These are phyloP conservation scores for Halesus radiatus DNA, from an alignment of 1,140 invertebrate species.

Conservation along the genomic window DNA sequence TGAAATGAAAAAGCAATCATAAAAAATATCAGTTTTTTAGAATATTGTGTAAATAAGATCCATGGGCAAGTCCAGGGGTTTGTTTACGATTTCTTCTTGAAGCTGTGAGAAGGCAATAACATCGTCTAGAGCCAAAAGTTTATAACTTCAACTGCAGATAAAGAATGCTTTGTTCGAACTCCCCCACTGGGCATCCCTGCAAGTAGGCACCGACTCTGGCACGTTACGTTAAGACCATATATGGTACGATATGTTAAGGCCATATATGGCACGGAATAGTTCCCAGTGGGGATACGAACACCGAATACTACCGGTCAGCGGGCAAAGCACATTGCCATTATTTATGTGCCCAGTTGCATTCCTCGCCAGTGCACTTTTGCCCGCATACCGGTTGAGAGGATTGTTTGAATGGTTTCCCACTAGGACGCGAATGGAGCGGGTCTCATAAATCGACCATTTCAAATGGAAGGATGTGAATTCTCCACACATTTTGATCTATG, in stretches of 20 bases:
- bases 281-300: background rate
- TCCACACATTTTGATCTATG: no score
- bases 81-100: no score
- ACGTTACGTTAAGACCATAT: background rate
- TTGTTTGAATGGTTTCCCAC: constrained; percentile 19
- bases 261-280: constrained; percentile 11
- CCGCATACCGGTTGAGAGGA: constrained; percentile 25
- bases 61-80: no score
- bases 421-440: background rate
- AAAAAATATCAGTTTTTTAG: no score
- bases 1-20: no score
- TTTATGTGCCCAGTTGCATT: constrained; percentile 42
- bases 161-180: constrained; percentile 11
- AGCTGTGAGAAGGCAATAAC: no score
- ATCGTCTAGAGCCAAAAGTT: no score
- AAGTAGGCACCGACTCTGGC: background rate
- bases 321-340: constrained; percentile 34
- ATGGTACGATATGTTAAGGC: background rate
- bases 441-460: background rate
- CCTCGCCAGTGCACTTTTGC: constrained; percentile 39
- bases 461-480: no score
- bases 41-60: no score
- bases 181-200: background rate
- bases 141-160: background rate
- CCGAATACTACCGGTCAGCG: constrained; percentile 21